phyloP scores from a whole-genome alignment of 2,888 invertebrate species.

The Oegoconia quadripuncta region DNA sequence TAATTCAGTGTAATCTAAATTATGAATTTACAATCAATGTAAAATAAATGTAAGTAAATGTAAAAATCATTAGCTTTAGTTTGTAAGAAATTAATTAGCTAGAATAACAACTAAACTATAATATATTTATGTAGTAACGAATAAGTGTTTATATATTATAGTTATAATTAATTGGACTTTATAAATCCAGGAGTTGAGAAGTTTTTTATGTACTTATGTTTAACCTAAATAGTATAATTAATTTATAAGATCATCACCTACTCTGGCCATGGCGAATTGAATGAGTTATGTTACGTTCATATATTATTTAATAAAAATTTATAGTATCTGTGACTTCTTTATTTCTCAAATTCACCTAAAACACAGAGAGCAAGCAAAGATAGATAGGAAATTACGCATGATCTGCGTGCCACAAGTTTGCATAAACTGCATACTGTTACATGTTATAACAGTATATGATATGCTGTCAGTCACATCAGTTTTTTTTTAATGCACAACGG shows the following conservation, averaged over 20 bases:
- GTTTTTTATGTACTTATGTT: neutral
- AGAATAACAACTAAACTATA: neutral
- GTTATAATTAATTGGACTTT: neutral
- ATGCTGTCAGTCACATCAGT: too few relatives aligned
- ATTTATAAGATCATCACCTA: constrained; percentile 14
- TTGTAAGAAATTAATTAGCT: too few relatives aligned
- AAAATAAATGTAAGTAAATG: neutral
- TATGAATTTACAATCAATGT: neutral
- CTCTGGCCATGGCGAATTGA: constrained; percentile 42
- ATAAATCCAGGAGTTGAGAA: neutral
- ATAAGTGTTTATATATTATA: neutral
- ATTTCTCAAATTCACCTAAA: neutral
- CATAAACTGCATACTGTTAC: too few relatives aligned
- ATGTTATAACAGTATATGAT: too few relatives aligned
- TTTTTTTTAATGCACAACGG: too few relatives aligned
- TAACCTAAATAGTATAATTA: constrained; percentile 2
- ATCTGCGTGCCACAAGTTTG: too few relatives aligned
- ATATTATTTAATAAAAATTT: constrained; percentile 34
- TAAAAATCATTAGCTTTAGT: neutral
- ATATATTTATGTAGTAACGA: constrained; percentile 7
- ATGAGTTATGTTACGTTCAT: constrained; percentile 30
- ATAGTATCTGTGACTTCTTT: constrained; percentile 13
- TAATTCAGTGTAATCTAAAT: too few relatives aligned
- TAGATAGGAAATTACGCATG: too few relatives aligned
- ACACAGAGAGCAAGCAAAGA: too few relatives aligned